Evolutionary conservation across 1,140 invertebrate genomes (phyloP), one percentile per base, ranked within the genome.

Genomic region (Drosophila santomea): DNA sequence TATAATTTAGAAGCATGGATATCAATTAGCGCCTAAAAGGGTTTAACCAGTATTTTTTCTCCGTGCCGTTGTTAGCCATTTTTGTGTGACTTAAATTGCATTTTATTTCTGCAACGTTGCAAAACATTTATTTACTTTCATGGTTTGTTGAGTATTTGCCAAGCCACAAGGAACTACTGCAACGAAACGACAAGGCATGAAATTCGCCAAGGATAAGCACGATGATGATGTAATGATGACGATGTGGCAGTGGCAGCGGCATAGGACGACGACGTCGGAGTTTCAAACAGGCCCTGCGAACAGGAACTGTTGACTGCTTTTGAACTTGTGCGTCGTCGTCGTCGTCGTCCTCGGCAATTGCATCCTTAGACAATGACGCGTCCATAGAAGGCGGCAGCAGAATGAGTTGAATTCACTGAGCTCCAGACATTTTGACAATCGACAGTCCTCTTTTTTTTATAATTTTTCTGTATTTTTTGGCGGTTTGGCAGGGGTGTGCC

Each of bases 61-160:
- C 28, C 44, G 52, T 36, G 45, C 52, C 43, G 41, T 55, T 82
- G 81, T 80, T 85, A 77, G 82, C 79, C 83, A 86, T 82, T 86
- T 86, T 80, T 83, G 80, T 89, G 85, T 73, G 85, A 89, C 85
- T 89, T 89, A 89, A 89, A 89, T 89, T 89, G 84, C 84, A 89
- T 89, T 89, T 89, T 89, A 89, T 89, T 89, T 86, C 84, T 84
- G 84, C 84, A 89, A 89, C 84, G 84, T 89, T 89, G 84, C 84
- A 89, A 86, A 86, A 89, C 84, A 88, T 89, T 89, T 89, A 89
- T 89, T 89, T 89, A 89, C 84, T 89, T 89, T 89, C 84, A 89
- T 89, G 84, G 85, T 89, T 89, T 90, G 84, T 89, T 89, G 84
- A 89, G 84, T 89, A 89, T 89, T 89, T 89, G 84, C 84, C 84